Base-by-base conservation (phyloP, 2,113 vertebrate species). In the Ciconia stormi region DNA sequence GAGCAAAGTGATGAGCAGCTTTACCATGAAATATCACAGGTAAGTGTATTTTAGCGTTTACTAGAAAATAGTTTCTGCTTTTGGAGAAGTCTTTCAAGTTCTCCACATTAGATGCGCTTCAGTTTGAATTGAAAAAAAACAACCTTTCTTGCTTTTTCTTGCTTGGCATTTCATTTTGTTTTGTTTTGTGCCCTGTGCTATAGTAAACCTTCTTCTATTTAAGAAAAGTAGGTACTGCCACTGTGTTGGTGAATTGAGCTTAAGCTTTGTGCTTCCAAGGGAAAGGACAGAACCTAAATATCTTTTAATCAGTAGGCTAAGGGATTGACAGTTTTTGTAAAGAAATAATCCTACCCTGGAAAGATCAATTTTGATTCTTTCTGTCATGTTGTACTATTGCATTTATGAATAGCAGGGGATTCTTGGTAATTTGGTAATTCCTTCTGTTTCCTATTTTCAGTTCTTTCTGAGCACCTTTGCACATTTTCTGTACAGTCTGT, bases 1-100 rank as follows among this genome's bases (percentile, higher is more conserved):
- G 99, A 99, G 82, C 99, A 99, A 93, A 99, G 99, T 46, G 99
- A 99, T 50, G 99, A 99, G 82, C 99, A 99, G 80, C 98, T 99
- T 78, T 99, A 98, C 97, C 99, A 99, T 97, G 99, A 99, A 98
- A 99, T 99, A 97, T 99, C 99, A 72, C 99, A 99, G 98, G 99
- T 99, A 82, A 90, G 98, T 87, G 14, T 59, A 32, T 49, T 91
- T 73, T 63, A 72, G 9, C 53, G 20, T 82, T 90, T 72, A 11
- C 32, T 94, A 42, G 25, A 76, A 79, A 73, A 79, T 32, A 50
- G 49, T 29, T 73, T 46, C 70, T 23, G 26, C 47, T 61, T 91
- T 66, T 86, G 13, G 32, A 77, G 36, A 80, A n/a, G 22, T 52
- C 49, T 95, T 83, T 87, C 11, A 81, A 56, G 16, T n/a, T 77